Evolutionary conservation across 2,888 invertebrate genomes (phyloP).

Genomic region (Drosophila suboccidentalis): DNA sequence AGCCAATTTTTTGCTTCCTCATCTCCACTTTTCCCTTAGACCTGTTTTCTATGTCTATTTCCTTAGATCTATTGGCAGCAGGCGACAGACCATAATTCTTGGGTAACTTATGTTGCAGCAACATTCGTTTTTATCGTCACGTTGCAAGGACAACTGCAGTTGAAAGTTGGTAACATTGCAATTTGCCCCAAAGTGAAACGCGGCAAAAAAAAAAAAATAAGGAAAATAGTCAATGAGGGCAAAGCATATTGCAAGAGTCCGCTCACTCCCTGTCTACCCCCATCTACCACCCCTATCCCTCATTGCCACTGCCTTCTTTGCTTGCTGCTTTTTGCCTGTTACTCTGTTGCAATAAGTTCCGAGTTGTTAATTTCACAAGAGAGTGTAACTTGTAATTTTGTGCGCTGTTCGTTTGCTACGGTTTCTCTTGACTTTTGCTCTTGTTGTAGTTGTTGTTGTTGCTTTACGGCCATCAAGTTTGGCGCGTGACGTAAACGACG

Average conservation of each 20-base stretch:
- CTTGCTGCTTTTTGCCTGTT: slow-evolving; percentile 14
- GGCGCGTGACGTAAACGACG: slow-evolving; percentile 67
- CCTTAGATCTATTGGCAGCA: slow-evolving; percentile 41
- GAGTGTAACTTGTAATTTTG: slow-evolving; percentile 78
- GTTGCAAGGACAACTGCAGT: slow-evolving; percentile 35
- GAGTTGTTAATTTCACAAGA: slow-evolving; percentile 81
- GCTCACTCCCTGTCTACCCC: not conserved
- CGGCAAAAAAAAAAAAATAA: slow-evolving; percentile 34
- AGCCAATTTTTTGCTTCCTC: not conserved
- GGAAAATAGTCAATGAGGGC: slow-evolving; percentile 62
- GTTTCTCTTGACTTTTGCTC: slow-evolving; percentile 48
- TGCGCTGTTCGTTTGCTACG: slow-evolving; percentile 49
- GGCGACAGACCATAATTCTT: slow-evolving; percentile 56
- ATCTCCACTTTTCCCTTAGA: not conserved
- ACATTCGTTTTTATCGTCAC: slow-evolving; percentile 55
- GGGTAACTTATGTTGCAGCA: slow-evolving; percentile 35
- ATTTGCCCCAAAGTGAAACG: slow-evolving; percentile 43
- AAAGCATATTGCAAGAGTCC: slow-evolving; percentile 25
- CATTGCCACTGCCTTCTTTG: not conserved
- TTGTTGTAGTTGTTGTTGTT: slow-evolving; percentile 17
- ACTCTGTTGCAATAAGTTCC: slow-evolving; percentile 78
- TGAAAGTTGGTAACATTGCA: slow-evolving; percentile 44
- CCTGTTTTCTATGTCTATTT: slow-evolving; percentile 25
- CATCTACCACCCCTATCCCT: not conserved
- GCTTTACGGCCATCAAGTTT: slow-evolving; percentile 66